A percentile compares a stretch with the other conserved stretches of the same genome.
phyloP scores from a whole-genome alignment of 2,113 vertebrate species.

The Catharus fuscescens region DNA sequence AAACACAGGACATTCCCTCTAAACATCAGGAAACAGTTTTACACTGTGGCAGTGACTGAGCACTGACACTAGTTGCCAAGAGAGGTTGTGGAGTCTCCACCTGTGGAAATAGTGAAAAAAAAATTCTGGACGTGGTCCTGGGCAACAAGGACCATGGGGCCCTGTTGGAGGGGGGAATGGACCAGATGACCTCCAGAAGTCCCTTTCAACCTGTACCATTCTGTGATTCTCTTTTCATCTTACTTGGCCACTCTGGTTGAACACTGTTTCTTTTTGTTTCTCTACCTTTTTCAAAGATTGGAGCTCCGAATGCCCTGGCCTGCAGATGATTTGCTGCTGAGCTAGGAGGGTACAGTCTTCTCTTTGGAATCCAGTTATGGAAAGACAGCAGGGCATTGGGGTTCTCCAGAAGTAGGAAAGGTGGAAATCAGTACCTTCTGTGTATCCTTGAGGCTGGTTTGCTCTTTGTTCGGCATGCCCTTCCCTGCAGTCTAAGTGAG shows the following conservation, averaged over 20 bases:
- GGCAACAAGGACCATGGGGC: not conserved
- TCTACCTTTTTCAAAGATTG: not conserved
- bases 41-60: not conserved
- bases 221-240: not conserved
- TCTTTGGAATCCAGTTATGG: not conserved
- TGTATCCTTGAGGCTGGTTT: not conserved
- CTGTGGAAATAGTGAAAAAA: not conserved
- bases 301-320: not conserved
- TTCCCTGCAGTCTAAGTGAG: not conserved
- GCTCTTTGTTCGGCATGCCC: not conserved
- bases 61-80: not conserved
- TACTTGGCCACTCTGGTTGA: not conserved
- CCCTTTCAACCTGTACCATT: not conserved
- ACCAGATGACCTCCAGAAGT: not conserved
- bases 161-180: not conserved
- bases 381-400: not conserved
- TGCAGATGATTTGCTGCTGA: not conserved
- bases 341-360: not conserved
- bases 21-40: not conserved
- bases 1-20: not conserved
- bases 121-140: not conserved
- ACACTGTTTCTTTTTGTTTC: not conserved
- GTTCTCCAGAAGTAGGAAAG: not conserved
- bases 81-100: not conserved
- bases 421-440: not conserved